Evolutionary conservation across 2,113 vertebrate genomes (phyloP).

Genomic region (Orientallactaga bullata): DNA sequence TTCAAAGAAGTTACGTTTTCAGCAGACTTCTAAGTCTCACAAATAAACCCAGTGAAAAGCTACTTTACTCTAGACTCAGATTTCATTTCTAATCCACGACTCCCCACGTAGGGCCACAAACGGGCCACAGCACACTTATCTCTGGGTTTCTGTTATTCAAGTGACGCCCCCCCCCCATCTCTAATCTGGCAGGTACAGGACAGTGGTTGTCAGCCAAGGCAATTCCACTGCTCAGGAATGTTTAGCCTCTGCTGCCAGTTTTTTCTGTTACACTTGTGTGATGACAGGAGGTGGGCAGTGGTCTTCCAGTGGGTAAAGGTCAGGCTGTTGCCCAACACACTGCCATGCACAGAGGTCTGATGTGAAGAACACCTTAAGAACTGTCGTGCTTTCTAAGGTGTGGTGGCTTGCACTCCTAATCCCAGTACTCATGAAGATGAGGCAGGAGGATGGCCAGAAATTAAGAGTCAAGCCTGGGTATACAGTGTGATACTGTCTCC

Average conservation of each 20-base stretch:
- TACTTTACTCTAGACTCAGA: neutral
- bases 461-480: neutral
- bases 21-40: neutral
- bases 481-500: neutral
- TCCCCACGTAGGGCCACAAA: neutral
- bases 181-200: fast-evolving
- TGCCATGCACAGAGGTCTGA: neutral
- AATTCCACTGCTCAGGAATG: neutral
- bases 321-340: neutral
- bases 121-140: too few species aligned
- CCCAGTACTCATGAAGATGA: neutral
- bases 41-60: neutral
- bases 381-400: neutral
- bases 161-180: neutral
- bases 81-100: neutral
- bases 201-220: neutral
- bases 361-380: neutral
- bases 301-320: neutral
- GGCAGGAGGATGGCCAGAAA: neutral
- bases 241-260: neutral
- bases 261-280: neutral
- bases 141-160: too few species aligned
- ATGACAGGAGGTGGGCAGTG: neutral
- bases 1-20: neutral
- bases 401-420: too few species aligned